A percentile compares a stretch with the other conserved stretches of the same genome.
phyloP scores from a whole-genome alignment of 1,140 invertebrate species.

The Paramacrobiotus metropolitanus region DNA sequence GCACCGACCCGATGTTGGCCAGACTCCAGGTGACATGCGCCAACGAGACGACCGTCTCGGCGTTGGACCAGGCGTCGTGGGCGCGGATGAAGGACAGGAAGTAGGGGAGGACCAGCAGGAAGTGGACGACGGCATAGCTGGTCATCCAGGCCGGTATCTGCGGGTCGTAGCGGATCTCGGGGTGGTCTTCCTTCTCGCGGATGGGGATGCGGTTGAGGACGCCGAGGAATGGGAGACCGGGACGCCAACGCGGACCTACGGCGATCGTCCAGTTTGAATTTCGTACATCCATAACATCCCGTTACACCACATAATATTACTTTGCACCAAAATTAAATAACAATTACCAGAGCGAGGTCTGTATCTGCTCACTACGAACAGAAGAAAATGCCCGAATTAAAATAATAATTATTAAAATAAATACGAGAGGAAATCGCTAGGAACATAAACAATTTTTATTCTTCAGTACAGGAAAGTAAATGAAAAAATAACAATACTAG shows the following conservation, averaged over 20 bases:
- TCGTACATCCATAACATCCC: too few species aligned
- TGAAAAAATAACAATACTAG: too few species aligned
- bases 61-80: background rate
- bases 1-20: background rate
- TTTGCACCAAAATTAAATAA: too few species aligned
- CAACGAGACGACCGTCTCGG: background rate
- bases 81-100: background rate
- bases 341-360: too few species aligned
- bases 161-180: background rate
- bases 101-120: background rate
- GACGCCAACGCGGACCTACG: conserved; percentile 1
- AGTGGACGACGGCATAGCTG: background rate
- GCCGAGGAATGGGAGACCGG: background rate
- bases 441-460: too few species aligned
- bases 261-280: too few species aligned
- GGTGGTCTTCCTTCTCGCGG: background rate
- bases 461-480: too few species aligned
- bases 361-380: too few species aligned
- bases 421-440: too few species aligned
- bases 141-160: background rate
- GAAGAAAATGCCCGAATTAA: too few species aligned
- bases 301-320: too few species aligned
- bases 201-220: background rate
- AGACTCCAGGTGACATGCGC: background rate
- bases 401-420: too few species aligned